Evolutionary conservation across 2,797 vertebrate species (phyloP), one percentile per base, ranked within the genome.

Genomic region (Steatocranus sp.): DNA sequence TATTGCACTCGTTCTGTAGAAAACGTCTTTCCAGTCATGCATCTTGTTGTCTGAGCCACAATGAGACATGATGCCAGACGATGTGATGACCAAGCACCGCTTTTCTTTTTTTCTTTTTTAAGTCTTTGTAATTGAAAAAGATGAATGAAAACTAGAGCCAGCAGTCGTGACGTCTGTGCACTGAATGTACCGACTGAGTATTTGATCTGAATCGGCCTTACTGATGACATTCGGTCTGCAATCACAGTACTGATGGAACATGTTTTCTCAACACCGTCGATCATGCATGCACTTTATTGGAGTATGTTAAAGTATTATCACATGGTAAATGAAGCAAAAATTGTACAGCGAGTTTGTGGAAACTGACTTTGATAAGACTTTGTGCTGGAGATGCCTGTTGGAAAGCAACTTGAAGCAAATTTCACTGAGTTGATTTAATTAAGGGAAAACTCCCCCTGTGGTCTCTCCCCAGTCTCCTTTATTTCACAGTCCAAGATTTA

Each of bases 1-100:
- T 96, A 92, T 98, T 97, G 97, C 97, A 97, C 97, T 97, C 94
- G 95, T 97, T 96, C 96, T 96, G 96, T 96, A 96, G 75, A 96
- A 96, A 97, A 86, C 48, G 85, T 97, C 95, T 95, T 94, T 95
- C 87, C 93, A 89, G 86, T 88, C 91, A 86, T 79, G 86, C 85
- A 75, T 84, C 84, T 83, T 74, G 79, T 95, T 94, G 96, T 96
- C 96, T 94, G 95, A 97, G 96, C 95, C 97, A 94, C 95, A 94
- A 94, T 36, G 80, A 94, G 95, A 94, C 95, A 94, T 94, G 94
- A 95, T 83, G 86, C 70, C 86, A 58, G 93, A 95, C 89, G 91
- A 93, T 91, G 75, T 66, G 84, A 87, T 77, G 86, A 87, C 84
- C 87, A 75, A 84, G 86, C 89, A 86, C 82, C 83, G 85, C 79